Conservation (phyloP, 2,888 invertebrate species). For the Melipona bicolor region DNA sequence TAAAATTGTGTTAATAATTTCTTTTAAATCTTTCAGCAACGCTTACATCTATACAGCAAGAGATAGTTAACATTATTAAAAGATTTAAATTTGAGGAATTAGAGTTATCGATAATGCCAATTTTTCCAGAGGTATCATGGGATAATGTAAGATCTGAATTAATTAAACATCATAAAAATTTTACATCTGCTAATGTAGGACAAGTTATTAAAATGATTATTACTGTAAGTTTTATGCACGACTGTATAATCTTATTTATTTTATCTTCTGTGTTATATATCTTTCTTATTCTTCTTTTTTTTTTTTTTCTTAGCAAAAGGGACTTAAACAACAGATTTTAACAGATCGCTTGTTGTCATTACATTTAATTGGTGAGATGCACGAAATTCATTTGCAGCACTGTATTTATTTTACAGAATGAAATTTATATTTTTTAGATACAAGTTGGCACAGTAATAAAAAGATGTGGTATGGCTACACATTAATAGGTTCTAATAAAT, state of each 20-base stretch:
- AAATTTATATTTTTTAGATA: constrained; percentile 66
- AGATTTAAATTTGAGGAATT: constrained; percentile 79
- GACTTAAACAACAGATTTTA: constrained; percentile 64
- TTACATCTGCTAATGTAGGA: constrained; percentile 69
- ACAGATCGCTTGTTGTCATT: constrained; percentile 70
- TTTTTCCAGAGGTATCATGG: constrained; percentile 79
- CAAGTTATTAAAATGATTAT: constrained; percentile 68
- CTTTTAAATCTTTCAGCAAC: constrained; percentile 33
- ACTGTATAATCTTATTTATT: neutral
- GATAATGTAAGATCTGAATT: constrained; percentile 65
- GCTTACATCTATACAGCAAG: constrained; percentile 31
- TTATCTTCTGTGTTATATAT: neutral
- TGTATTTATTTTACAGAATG: neutral
- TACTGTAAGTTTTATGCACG: constrained; percentile 65
- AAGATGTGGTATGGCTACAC: constrained; percentile 75
- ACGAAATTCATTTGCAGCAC: neutral
- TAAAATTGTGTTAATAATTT: neutral
- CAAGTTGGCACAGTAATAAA: constrained; percentile 75
- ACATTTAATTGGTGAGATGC: constrained; percentile 72
- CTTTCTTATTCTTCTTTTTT: constrained; percentile 13
- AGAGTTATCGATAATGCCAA: constrained; percentile 72
- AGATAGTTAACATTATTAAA: constrained; percentile 66
- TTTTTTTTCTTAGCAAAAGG: constrained; percentile 64
- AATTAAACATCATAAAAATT: constrained; percentile 70
- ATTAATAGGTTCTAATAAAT: constrained; percentile 47